Base-by-base conservation (phyloP, 2,113 vertebrate genomes). In the Tenrec ecaudatus region DNA sequence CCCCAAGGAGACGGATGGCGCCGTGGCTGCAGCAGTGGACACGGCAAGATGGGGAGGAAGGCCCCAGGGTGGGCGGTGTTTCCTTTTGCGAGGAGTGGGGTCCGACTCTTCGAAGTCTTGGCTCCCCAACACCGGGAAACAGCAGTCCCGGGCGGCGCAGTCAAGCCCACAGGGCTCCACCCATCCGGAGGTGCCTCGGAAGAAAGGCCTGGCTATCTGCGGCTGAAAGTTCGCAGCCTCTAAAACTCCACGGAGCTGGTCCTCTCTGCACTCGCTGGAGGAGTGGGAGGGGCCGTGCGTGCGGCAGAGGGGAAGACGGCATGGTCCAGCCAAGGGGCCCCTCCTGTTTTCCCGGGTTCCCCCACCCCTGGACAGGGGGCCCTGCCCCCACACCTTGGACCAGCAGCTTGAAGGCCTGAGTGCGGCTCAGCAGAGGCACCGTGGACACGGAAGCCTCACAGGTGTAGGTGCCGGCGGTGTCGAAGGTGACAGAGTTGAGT, bases 381-480 rank as follows among this genome's bases (percentile, higher is more conserved):
- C 40, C 40, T 57, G 27, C 7, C 16, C 36, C 43, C 90, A 31
- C 97, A 99, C 99, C 99, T 98, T 97, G 96, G 40, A 99, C 98
- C 7, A 96, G 95, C 89, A 99, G 96, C 91, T 89, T 97, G 88
- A 99, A 90, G 9, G 89, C 97, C 62, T 94, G 93, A 14, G 96
- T 85, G 36, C 95, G 96, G 1, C 85, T 96, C 19, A 99, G 97
- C 40, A 98, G 98, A 0, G 98, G 98, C 31, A 99, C 98, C 0
- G 95, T 95, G 38, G 98, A 97, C 64, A 98, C 97, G 0, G 96
- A 97, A 36, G 98, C 98, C 76, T 98, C 97, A 69, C 99, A 99
- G 4, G 94, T 31, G 83, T 99, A 99, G 9, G 96, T 96, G 43
- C 99, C 99, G 0, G 97, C 97, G 0, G 98, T 93, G 3, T 97